Conservation (phyloP, 2,797 vertebrate genomes). For the Acrossocheilus wenchowensis region DNA sequence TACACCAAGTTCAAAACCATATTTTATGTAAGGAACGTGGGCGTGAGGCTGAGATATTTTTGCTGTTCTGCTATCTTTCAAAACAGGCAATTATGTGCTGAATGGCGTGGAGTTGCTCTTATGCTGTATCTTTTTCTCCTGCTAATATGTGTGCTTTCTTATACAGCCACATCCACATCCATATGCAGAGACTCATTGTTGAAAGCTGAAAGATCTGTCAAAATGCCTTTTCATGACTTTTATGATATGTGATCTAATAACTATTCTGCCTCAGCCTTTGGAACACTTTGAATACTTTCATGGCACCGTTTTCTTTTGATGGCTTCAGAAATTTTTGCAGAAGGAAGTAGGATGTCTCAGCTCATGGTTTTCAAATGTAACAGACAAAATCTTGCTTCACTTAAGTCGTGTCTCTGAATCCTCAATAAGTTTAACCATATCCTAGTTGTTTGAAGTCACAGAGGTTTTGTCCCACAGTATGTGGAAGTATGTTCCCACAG, state of each 20-base stretch:
- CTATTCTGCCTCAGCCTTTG: not conserved
- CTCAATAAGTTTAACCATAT: not conserved
- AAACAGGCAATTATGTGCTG: not conserved
- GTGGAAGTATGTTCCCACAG: too few species aligned
- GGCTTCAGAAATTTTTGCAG: not conserved
- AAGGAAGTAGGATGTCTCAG: not conserved
- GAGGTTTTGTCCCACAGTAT: not conserved
- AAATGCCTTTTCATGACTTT: not conserved
- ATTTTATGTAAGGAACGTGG: not conserved
- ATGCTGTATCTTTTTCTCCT: not conserved
- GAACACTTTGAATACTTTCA: constrained; percentile 14
- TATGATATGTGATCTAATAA: not conserved
- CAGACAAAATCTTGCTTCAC: not conserved
- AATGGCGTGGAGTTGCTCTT: not conserved
- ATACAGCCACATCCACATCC: not conserved
- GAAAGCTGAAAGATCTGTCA: constrained; percentile 9
- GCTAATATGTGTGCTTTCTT: constrained; percentile 13
- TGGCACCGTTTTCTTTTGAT: constrained; percentile 15
- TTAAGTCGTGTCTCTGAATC: not conserved
- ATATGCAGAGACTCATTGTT: not conserved
- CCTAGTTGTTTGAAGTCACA: not conserved
- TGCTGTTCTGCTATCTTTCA: constrained; percentile 11
- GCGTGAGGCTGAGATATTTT: constrained; percentile 9
- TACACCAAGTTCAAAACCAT: constrained; percentile 13
- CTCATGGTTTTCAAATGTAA: not conserved